These are phyloP conservation scores for Anthopleura sola DNA, from an alignment of 64 coral and sea anemone genomes.

Conservation along the genomic window DNA sequence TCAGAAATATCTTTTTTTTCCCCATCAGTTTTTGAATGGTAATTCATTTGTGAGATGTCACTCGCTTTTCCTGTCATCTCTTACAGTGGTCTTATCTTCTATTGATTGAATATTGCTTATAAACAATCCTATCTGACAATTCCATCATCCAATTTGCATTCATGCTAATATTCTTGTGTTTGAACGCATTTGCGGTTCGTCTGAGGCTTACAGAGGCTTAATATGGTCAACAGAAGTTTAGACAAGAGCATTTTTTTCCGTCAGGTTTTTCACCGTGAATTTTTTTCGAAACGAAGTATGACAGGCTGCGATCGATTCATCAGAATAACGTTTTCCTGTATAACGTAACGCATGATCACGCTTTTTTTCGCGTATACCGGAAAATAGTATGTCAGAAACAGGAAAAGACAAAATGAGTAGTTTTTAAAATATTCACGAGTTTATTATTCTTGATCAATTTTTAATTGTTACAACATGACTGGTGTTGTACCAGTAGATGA, in stretches of 20 bases:
- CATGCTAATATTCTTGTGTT: background rate
- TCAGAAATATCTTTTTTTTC: background rate
- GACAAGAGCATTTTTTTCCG: background rate
- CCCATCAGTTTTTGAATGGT: background rate
- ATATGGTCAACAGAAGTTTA: background rate
- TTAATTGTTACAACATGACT: background rate
- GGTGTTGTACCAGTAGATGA: too few relatives aligned
- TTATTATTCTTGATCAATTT: background rate
- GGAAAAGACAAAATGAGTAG: background rate
- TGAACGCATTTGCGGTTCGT: background rate
- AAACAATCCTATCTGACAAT: background rate
- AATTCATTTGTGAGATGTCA: background rate
- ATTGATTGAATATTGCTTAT: background rate
- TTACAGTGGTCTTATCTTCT: background rate
- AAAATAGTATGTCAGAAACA: background rate
- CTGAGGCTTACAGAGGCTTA: background rate
- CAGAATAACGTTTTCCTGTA: background rate
- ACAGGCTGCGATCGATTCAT: too few relatives aligned
- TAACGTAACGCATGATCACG: background rate
- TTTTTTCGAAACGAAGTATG: background rate
- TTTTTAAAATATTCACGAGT: background rate
- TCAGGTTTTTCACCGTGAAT: background rate
- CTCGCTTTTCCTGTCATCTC: background rate
- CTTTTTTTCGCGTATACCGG: background rate
- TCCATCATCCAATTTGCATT: background rate